Evolutionary conservation across 1,140 invertebrate species (phyloP).

Genomic region (Apis laboriosa): DNA sequence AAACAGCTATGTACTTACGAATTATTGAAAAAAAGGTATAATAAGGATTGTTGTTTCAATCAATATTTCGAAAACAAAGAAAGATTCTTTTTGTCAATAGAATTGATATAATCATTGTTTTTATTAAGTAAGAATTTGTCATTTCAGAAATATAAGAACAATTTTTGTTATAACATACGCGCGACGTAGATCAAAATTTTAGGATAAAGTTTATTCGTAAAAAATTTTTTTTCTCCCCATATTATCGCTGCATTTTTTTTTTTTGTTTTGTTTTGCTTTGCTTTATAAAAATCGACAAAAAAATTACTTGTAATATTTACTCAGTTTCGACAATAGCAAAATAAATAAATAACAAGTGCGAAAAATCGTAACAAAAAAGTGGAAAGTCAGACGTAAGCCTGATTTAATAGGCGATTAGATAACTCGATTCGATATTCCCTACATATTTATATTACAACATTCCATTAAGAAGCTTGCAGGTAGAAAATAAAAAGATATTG

Average conservation of each 20-base stretch:
- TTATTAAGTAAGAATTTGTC: not conserved
- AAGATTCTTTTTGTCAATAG: not conserved
- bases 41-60: not conserved
- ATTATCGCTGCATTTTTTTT: slow-evolving; percentile 10
- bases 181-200: not conserved
- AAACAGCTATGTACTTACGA: slow-evolving; percentile 9
- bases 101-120: not conserved
- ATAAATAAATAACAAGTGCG: not conserved
- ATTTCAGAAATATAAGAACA: not conserved
- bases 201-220: slow-evolving; percentile 1
- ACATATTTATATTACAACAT: slow-evolving; percentile 36
- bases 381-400: not conserved
- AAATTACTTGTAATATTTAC: not conserved
- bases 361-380: not conserved
- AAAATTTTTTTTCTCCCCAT: not conserved
- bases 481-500: slow-evolving; percentile 12
- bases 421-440: slow-evolving; percentile 3
- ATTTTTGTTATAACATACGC: not conserved
- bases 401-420: slow-evolving; percentile 23
- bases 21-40: not conserved
- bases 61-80: not conserved
- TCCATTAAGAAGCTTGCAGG: slow-evolving; percentile 50
- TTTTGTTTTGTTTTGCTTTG: no score
- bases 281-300: no score
- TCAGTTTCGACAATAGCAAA: not conserved